Evolutionary conservation across 2,797 vertebrate species (phyloP).

Genomic region (Gorsachius magnificus): DNA sequence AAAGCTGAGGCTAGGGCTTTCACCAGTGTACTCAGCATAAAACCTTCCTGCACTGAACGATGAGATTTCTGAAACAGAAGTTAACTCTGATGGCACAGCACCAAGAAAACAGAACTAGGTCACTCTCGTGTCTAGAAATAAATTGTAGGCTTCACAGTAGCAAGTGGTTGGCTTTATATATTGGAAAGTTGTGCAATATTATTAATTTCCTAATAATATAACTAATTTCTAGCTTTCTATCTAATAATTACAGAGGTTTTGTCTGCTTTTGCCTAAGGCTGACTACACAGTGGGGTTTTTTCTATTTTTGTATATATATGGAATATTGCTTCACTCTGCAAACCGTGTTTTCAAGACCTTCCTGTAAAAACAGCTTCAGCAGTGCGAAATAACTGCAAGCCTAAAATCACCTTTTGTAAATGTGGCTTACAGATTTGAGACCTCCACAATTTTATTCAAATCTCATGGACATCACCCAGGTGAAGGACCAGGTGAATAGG

Average conservation of each 20-base stretch:
- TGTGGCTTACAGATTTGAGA: neutral
- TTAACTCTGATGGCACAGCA: neutral
- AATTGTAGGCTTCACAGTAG: neutral
- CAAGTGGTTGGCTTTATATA: neutral
- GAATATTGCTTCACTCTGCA: neutral
- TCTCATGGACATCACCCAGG: neutral
- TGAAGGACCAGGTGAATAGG: neutral
- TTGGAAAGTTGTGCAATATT: neutral
- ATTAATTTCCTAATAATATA: constrained; percentile 1
- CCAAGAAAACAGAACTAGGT: constrained; percentile 19
- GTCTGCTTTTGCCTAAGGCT: neutral
- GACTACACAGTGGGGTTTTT: fast-evolving
- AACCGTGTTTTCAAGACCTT: neutral
- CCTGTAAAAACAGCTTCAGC: neutral
- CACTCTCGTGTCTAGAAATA: neutral
- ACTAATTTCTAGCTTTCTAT: neutral
- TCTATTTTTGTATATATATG: neutral
- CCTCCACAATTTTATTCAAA: neutral
- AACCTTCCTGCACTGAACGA: neutral
- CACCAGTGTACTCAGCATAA: neutral
- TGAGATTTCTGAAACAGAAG: neutral
- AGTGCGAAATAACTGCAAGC: neutral
- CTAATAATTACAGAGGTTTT: neutral
- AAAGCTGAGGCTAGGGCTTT: neutral
- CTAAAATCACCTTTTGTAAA: neutral